Evolutionary conservation across 2,797 vertebrate genomes (phyloP), one percentile per base, ranked within the genome.

Genomic region (Benthosema pterotum): DNA sequence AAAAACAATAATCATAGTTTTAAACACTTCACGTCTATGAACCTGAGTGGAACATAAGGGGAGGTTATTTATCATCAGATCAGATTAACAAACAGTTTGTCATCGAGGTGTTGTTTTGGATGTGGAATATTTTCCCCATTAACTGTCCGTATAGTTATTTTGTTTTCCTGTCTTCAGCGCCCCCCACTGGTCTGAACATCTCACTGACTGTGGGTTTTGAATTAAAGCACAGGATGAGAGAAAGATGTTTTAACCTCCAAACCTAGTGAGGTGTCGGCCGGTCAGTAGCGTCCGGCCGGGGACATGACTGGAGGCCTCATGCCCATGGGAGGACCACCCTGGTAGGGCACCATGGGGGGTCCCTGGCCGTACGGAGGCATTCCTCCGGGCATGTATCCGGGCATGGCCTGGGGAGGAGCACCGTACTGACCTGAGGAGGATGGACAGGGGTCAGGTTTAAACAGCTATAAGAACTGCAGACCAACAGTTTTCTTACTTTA

Each of bases 251-350:
- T 95, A 99, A 97, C 96, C 95, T 94, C 92, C 96, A 98, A 98
- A 97, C 96, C 94, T 97, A 99, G 94, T 96, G 87, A 93, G 90
- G 91, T 90, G 91, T 93, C 83, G 88, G 91, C 88, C 86, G 91
- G 90, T 99, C 96, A 99, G 94, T 98, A 99, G 90, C 97, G 96
- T 91, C 96, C 96, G 71, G 97, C 97, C 63, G 96, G 98, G 73
- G 97, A 99, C 97, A 99, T 99, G 87, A 98, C 96, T 47, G 97
- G 98, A 69, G 97, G 98, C 92, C 96, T 96, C 95, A 99, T 97
- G 90, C 95, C 96, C 95, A 99, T 95, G 42, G 97, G 96, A 70
- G 97, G 96, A 80, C 95, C 98, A 87, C 95, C 95, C 89, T 99
- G 97, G 89, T 95, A 98, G 32, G 96, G 96, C 63, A 97, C 96